Conservation (phyloP, 2,888 invertebrate genomes). For the Pachymerium ferrugineum region DNA sequence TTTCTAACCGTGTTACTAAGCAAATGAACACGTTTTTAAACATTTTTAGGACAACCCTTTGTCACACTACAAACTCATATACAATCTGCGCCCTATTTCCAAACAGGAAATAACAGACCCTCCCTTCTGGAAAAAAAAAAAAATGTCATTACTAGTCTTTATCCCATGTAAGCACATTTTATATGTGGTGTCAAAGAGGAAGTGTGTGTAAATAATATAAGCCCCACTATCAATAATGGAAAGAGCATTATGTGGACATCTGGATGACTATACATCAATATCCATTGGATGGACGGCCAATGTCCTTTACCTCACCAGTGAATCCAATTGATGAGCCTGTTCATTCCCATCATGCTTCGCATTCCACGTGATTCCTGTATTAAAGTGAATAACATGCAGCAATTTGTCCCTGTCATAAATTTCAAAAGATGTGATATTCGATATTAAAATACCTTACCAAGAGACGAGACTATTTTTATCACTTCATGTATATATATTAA, state of each 20-base stretch:
- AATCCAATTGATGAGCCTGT: slow-evolving; percentile 12
- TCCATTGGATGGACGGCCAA: background rate
- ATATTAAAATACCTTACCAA: background rate
- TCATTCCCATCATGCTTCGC: slow-evolving; percentile 17
- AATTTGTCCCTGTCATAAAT: slow-evolving; percentile 12
- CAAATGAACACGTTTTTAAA: no score
- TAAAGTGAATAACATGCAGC: background rate
- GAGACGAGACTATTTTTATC: no score
- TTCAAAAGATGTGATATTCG: slow-evolving; percentile 1
- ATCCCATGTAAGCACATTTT: no score
- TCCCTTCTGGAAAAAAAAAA: no score
- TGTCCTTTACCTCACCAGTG: background rate
- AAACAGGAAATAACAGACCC: no score
- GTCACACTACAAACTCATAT: no score
- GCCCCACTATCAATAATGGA: background rate
- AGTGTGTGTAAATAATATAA: background rate
- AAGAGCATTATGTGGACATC: background rate
- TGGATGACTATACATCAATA: background rate
- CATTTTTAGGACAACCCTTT: no score
- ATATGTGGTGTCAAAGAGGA: background rate
- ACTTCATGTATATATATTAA: slow-evolving; percentile 1
- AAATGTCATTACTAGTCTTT: no score
- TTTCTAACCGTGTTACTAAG: no score
- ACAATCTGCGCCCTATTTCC: no score
- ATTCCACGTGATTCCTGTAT: slow-evolving; percentile 5